Conservation (phyloP, 1,140 invertebrate genomes). For the Anastrepha ludens region DNA sequence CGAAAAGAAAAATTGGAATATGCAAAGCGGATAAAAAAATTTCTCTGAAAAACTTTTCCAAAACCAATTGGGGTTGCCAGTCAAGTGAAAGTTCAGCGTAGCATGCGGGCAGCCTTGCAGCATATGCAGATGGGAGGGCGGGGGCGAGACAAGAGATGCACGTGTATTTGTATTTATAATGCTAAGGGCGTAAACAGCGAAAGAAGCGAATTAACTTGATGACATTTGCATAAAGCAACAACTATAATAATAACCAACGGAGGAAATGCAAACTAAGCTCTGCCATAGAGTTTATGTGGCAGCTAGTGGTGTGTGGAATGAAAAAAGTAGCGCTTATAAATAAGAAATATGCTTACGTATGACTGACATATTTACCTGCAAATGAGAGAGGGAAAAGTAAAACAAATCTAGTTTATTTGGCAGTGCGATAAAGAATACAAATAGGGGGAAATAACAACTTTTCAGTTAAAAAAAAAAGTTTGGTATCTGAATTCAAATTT, state of each 20-base stretch:
- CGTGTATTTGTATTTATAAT: neutral
- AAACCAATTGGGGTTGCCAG: neutral
- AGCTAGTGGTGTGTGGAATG: neutral
- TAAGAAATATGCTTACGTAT: neutral
- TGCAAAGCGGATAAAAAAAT: neutral
- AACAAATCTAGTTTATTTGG: too few species aligned
- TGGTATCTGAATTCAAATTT: too few species aligned
- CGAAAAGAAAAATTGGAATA: neutral
- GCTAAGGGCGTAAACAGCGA: neutral
- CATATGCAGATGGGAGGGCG: neutral
- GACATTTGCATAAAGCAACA: slow-evolving; percentile 22
- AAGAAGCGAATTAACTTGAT: slow-evolving; percentile 20
- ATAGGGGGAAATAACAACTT: too few species aligned
- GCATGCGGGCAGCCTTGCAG: neutral
- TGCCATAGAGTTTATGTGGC: neutral
- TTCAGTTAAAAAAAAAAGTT: too few species aligned
- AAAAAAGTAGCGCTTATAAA: neutral
- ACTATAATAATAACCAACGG: neutral
- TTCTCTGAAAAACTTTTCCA: neutral
- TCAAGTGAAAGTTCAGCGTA: neutral
- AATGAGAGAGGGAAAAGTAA: too few species aligned
- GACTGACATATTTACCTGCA: neutral
- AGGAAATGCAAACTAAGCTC: neutral
- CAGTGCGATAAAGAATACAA: too few species aligned
- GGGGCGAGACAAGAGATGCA: too few species aligned